Evolutionary conservation across 2,797 vertebrate genomes (phyloP).

Genomic region (Pampus argenteus): DNA sequence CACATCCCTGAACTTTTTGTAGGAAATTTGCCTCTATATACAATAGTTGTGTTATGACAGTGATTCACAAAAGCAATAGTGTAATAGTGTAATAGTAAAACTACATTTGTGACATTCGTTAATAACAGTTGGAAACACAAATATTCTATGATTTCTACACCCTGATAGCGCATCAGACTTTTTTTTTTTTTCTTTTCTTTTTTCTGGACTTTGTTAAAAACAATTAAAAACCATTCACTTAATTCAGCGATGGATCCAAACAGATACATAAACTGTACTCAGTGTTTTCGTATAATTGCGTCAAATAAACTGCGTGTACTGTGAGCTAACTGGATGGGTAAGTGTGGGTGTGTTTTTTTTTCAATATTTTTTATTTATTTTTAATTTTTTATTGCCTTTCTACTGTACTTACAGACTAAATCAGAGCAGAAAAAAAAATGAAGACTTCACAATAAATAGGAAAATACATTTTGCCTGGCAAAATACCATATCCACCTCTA

Average conservation of each 20-base stretch:
- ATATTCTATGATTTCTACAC: constrained; percentile 65
- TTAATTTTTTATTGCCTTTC: constrained; percentile 72
- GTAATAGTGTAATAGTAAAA: constrained; percentile 71
- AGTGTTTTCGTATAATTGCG: constrained; percentile 49
- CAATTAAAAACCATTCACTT: constrained; percentile 37
- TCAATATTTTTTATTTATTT: no score
- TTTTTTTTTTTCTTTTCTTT: constrained; percentile 44
- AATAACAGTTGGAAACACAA: constrained; percentile 71
- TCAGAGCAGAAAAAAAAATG: constrained; percentile 72
- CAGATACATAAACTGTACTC: constrained; percentile 47
- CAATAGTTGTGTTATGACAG: constrained; percentile 74
- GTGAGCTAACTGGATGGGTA: constrained; percentile 50
- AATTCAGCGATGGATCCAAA: constrained; percentile 38
- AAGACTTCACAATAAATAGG: constrained; percentile 86
- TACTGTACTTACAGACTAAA: constrained; percentile 64
- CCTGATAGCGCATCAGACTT: constrained; percentile 73
- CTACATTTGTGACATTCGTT: constrained; percentile 72
- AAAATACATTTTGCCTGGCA: constrained; percentile 80
- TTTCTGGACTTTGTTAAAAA: constrained; percentile 65
- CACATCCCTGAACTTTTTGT: constrained; percentile 77
- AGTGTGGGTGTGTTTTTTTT: constrained; percentile 29
- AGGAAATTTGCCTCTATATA: constrained; percentile 72
- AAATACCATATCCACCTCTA: constrained; percentile 74
- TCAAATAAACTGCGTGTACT: constrained; percentile 42
- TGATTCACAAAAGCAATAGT: constrained; percentile 77